Evolutionary conservation across 2,888 invertebrate genomes (phyloP), one percentile per base, ranked within the genome.

Genomic region (Reticulitermes lucifugus): DNA sequence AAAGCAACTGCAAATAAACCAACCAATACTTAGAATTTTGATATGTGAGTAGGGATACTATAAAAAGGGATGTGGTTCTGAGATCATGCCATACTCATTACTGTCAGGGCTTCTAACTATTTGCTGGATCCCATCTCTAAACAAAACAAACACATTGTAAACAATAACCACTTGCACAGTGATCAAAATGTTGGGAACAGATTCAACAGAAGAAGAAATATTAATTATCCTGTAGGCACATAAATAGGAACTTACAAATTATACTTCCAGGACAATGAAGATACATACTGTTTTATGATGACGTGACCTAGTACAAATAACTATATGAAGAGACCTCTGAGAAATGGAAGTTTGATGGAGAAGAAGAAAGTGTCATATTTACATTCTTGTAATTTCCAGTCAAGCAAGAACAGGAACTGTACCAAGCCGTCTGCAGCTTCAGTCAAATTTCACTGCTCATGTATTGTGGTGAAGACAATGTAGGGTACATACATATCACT

Each of bases 1-100:
- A 84, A 84, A 77, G 65, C 59, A 84, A 84, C 35, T 79, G 79
- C 73, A 79, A 70, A 84, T 73, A 79, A 79, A 81, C 65, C 41
- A 51, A 35, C 35, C 35, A 41, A 80, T 55, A 51, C 51, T 59
- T 81, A 18, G 12, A 81, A 70, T 81, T 81, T 81, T 46, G 81
- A 81, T 70, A 81, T 81, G 81, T 81, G 81, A 70, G 29, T 9
- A 65, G 35, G 43, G 81, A 60, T 43, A 18, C 41, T 59, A 41
- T 21, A 22, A 80, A 80, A 73, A 65, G 25, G 65, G 65, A 65
- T 60, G n/a, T n/a, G 55, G 83, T 71, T 46, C n/a, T 83, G 83
- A 83, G 83, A 83, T 83, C 83, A 83, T 73, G n/a, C 73, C 35
- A 83, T 55, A 29, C 41, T 75, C 29, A 70, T 41, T 73, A 41